A percentile compares a stretch with the other conserved stretches of the same genome.
phyloP scores from a whole-genome alignment of 2,113 vertebrate genomes.

The Petromus typicus region DNA sequence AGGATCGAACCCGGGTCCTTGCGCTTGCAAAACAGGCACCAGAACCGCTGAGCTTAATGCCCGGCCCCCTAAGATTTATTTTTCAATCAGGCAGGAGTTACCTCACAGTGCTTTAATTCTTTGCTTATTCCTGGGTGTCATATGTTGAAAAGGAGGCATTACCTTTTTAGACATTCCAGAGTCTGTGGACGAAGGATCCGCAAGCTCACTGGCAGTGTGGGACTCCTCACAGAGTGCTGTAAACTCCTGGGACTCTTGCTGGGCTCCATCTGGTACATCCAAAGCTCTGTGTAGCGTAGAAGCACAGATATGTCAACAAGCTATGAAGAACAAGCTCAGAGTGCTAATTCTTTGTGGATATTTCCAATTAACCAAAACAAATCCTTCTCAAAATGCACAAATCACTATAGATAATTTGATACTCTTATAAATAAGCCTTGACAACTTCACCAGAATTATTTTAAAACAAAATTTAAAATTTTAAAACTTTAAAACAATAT shows the following conservation, averaged over 20 bases:
- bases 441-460: neutral
- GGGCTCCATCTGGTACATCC: neutral
- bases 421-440: neutral
- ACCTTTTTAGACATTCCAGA: constrained; percentile 77
- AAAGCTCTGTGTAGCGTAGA: constrained; percentile 61
- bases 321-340: neutral
- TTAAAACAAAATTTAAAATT: too few species aligned
- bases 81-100: neutral
- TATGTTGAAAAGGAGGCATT: constrained; percentile 54
- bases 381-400: constrained; percentile 33
- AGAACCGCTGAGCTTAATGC: too few species aligned
- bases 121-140: neutral
- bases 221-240: constrained; percentile 2
- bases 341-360: neutral
- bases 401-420: neutral
- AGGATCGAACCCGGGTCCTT: too few species aligned
- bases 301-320: neutral
- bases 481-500: too few species aligned
- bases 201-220: neutral
- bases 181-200: constrained; percentile 47
- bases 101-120: neutral
- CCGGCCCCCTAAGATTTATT: neutral
- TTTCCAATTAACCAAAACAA: constrained; percentile 34
- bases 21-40: too few species aligned
- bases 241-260: constrained; percentile 8